Conservation (phyloP, 1,140 invertebrate species). For the Belonocnema kinseyi region DNA sequence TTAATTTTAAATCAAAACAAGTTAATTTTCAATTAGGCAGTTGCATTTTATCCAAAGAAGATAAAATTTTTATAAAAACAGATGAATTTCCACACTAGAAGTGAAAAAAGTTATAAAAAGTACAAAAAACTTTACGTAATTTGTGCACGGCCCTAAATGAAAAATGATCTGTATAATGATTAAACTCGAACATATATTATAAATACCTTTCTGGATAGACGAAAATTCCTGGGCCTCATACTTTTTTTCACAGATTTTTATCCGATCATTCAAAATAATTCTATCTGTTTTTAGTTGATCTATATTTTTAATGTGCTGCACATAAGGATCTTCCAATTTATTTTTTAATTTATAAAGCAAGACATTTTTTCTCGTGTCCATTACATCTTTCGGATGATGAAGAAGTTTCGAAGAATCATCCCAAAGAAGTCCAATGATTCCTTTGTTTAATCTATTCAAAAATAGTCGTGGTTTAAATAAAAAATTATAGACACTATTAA, state of each 20-base stretch:
- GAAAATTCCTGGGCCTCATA: constrained; percentile 59
- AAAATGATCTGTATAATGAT: constrained; percentile 33
- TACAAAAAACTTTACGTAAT: too few species aligned
- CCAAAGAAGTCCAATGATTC: constrained; percentile 62
- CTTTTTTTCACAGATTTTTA: constrained; percentile 57
- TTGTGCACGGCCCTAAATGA: neutral
- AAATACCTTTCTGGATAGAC: constrained; percentile 61
- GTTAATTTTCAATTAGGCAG: too few species aligned
- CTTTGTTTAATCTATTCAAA: constrained; percentile 60
- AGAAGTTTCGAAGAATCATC: constrained; percentile 58
- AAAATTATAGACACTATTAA: neutral
- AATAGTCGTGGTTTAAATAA: neutral
- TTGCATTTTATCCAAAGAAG: too few species aligned
- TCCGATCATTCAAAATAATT: constrained; percentile 51
- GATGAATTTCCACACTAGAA: too few species aligned
- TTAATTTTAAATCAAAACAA: too few species aligned
- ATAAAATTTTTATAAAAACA: too few species aligned
- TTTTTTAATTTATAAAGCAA: constrained; percentile 62
- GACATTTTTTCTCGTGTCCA: constrained; percentile 64
- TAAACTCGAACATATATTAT: neutral
- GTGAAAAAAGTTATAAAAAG: too few species aligned
- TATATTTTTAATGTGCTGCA: constrained; percentile 56
- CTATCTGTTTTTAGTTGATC: constrained; percentile 52
- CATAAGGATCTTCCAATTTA: constrained; percentile 47
- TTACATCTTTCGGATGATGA: constrained; percentile 54